Evolutionary conservation across 2,797 vertebrate genomes (phyloP), one percentile per base, ranked within the genome.

Genomic region (Sebastes flavidus): DNA sequence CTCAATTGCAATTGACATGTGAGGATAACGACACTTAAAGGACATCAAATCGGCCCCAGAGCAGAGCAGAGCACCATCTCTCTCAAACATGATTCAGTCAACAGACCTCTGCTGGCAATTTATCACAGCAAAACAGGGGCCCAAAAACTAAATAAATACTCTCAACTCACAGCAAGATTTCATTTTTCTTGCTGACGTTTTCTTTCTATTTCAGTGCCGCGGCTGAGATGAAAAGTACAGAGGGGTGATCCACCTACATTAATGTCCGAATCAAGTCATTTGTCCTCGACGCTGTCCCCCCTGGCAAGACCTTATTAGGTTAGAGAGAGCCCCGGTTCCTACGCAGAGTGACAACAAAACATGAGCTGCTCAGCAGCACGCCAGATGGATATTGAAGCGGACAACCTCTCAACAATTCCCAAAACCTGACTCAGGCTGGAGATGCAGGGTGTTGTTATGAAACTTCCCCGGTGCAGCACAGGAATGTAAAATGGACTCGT

Each of bases 301-400:
- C 75, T 54, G 89, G 89, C 84, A 83, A 88, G 84, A 83, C 90
- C 92, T 90, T 92, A 94, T 94, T 92, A 93, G 92, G 93, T 91
- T 90, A 85, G 83, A 89, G 77, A 87, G 82, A 82, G 86, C 52
- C 87, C 90, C 36, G 56, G 82, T 82, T 93, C 87, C 85, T 89
- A 72, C 75, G 11, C 83, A 80, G 85, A 80, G 84, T 83, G 88
- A 89, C 89, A 91, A 89, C 89, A 87, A 86, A 91, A 91, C 90
- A 86, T 7, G 61, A 75, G 81, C 74, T 9, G 54, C 87, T 93
- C 90, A 74, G 88, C 88, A 67, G 78, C 83, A 59, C 8, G 62
- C 76, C 9, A 71, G 88, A 90, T 74, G 74, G 77, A 88, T 91
- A 93, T 86, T 34, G 54, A 88, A 92, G 78, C 66, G 1, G 91